Evolutionary conservation across 2,888 invertebrate genomes (phyloP), one percentile per base, ranked within the genome.

Genomic region (Thereva unica): DNA sequence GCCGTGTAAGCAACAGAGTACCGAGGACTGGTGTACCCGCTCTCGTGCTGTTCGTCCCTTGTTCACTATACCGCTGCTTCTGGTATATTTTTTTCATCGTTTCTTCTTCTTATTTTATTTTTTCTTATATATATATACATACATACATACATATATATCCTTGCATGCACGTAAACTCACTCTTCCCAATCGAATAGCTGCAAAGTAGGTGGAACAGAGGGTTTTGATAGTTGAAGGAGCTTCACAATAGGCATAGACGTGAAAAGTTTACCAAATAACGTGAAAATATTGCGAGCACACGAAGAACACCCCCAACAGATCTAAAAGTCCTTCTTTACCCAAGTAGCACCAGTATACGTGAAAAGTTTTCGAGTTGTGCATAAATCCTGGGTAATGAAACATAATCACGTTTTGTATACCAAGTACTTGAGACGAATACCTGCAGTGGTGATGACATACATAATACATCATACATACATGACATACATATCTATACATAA

Each of bases 121-220:
- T 5, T n/a, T 10, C 12, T 8, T 47, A 6, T n/a, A 47, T 47
- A 12, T 5, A n/a, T 45, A n/a, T n/a, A 5, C 45, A n/a, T n/a
- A n/a, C n/a, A n/a, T n/a, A n/a, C n/a, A n/a, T n/a, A n/a, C n/a
- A n/a, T n/a, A 2, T 23, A 23, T 23, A 23, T 23, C 23, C 23
- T 23, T 23, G 23, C 38, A 59, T 59, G 38, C 45, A 59, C 49
- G 59, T 59, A 47, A 59, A 35, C 4, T n/a, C 35, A 35, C 57
- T 59, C 38, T 59, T 59, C 47, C 47, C 47, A 59, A 59, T 59
- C 59, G 59, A 59, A 55, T 55, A 41, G 23, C 55, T n/a, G 42
- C 23, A 55, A 59, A 59, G 59, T 59, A 59, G 59, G 47, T 47
- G 59, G 59, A 59, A 59, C 59, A 59, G 59, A 59, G 49, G 59